Percentiles rank a stretch among this genome's conserved stretches.
These are phyloP conservation scores for Astreopora myriophthalma DNA, from an alignment of 64 coral and sea anemone genomes.

Conservation along the genomic window DNA sequence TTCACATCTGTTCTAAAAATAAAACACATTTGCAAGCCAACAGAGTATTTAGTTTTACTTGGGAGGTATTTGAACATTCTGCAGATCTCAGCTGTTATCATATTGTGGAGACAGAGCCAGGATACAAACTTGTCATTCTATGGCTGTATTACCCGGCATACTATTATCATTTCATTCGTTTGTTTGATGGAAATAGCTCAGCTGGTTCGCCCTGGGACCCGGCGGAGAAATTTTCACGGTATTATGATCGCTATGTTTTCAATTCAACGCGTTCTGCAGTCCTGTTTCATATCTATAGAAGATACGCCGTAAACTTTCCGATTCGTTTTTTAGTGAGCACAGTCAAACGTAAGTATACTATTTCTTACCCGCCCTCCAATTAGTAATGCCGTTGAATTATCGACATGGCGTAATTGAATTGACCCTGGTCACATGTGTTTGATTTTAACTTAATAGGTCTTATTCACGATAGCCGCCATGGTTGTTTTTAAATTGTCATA, in stretches of 20 bases:
- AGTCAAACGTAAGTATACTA: slow-evolving; percentile 63
- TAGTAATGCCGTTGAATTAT: too few species aligned
- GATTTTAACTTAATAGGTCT: too few species aligned
- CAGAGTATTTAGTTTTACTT: neutral
- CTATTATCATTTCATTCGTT: neutral
- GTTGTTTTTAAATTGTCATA: too few species aligned
- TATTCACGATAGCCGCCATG: too few species aligned
- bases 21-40: slow-evolving; percentile 15
- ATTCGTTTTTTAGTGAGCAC: neutral
- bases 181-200: slow-evolving; percentile 57
- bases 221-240: neutral
- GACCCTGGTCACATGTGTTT: too few species aligned
- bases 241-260: slow-evolving; percentile 4
- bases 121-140: slow-evolving; percentile 61
- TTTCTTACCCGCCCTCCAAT: too few species aligned
- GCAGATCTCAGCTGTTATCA: slow-evolving; percentile 15
- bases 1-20: slow-evolving; percentile 47
- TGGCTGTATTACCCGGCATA: neutral
- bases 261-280: neutral
- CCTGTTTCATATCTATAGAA: neutral
- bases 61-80: neutral
- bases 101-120: slow-evolving; percentile 28
- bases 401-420: too few species aligned
- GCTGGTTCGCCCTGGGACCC: neutral
- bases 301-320: neutral